Base-by-base conservation (phyloP, 2,888 invertebrate species). In the Caenorhabditis sp. region DNA sequence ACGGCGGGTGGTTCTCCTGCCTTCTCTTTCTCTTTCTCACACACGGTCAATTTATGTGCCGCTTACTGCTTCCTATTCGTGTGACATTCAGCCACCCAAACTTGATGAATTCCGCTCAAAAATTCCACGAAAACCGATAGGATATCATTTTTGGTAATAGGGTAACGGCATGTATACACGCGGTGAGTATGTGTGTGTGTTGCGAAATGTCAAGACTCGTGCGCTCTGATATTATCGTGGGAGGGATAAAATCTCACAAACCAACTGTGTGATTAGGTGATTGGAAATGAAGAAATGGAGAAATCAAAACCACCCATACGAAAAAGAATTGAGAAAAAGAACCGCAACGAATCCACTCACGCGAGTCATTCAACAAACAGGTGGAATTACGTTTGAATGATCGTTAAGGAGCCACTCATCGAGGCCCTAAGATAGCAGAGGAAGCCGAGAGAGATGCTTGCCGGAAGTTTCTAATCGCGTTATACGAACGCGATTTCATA, bases 101-200 rank as follows among this genome's bases (percentile, higher is more conserved):
- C 66, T 75, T 75, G 68, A 75, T 75, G 68, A 62, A 68, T 75
- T 75, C 75, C 27, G 46, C 70, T 76, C 70, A 76, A 70, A 70
- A 76, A 76, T 76, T 76, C 76, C 76, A 76, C 76, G 76, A 56
- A 63, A 76, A 59, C 58, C 52, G 37, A 24, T 27, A 37, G 30
- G 66, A 66, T 66, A 74, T 50, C 48, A 52, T 63, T 58, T 46
- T 62, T 8, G 26, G 56, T 48, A 56, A 63, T 56, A 72, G 56
- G 72, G 72, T 58, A 73, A 73, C 65, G 65, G 46, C 73, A 73
- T 73, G 73, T 59, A 58, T 30, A 65, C 63, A 65, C 73, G 73
- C 62, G 13, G 3, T n/a, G 13, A n/a, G 20, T 30, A 24, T 48
- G 35, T 35, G 43, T 43, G 27, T 13, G 46, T 37, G 52, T 73